Evolutionary conservation across 2,888 invertebrate genomes (phyloP), one percentile per base, ranked within the genome.

Genomic region (Uloborus plumipes): DNA sequence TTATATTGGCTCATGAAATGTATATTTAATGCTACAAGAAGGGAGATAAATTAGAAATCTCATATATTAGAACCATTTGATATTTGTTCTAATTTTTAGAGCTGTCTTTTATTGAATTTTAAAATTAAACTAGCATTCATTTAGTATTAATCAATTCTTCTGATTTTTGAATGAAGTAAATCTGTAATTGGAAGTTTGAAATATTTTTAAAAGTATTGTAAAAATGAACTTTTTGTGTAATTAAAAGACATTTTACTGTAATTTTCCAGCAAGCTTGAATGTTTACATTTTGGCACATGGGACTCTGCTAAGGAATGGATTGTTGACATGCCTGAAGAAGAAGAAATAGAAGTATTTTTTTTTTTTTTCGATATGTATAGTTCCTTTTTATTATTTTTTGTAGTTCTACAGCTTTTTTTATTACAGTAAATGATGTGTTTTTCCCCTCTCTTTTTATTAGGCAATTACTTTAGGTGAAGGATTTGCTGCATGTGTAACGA

Each of bases 291-390:
- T 86, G 92, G 88, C 91, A 93, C 90, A 0, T 91, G 90, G 90
- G 91, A 90, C 85, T 75, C 90, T 84, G 94, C 93, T 87, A 95
- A 95, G 88, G 97, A 98, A 89, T 98, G 98, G 98, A 92, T 92
- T 14, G 89, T 93, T 2, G 92, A 93, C 16, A 89, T 97, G 89
- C 93, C 94, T 0, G 93, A 93, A 85, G 93, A 92, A 0, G 97
- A 98, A 89, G 93, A 94, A 87, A 92, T 94, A 0, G 88, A 93
- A 66, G 93, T 93, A 51, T 6, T n/a, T 49, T 18, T 20, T 64
- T 65, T 13, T 65, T 39, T 14, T 16, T 13, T 13, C 62, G 26
- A 62, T 13, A 18, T 59, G 3, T 2, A 61, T 20, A 22, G 4
- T 7, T 61, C 20, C 4, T 15, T 18, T 61, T 2, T 20, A 3